Evolutionary conservation across 2,113 vertebrate genomes (phyloP).

Genomic region (Hoplias malabaricus): DNA sequence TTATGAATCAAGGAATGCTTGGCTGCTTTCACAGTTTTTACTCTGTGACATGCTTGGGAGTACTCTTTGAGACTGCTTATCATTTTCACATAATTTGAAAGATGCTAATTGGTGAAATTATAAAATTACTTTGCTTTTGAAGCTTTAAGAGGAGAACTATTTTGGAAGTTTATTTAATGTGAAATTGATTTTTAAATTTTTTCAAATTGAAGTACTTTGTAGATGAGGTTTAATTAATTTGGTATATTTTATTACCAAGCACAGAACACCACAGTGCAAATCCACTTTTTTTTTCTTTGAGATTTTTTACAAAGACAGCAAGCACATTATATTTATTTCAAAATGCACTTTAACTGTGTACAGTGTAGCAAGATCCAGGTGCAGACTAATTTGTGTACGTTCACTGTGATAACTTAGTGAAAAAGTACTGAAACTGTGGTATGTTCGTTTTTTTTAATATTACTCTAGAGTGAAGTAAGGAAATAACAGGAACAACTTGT

Average conservation of each 20-base stretch:
- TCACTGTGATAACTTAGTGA: slow-evolving; percentile 4
- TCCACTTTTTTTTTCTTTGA: not conserved
- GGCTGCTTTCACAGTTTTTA: too few species aligned
- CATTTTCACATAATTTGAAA: not conserved
- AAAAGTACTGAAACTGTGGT: not conserved
- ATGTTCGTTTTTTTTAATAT: not conserved
- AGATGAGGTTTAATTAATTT: too few species aligned
- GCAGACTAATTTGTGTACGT: not conserved
- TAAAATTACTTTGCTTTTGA: too few species aligned
- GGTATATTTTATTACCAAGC: too few species aligned
- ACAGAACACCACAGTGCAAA: too few species aligned
- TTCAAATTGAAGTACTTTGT: not conserved
- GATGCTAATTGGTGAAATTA: not conserved
- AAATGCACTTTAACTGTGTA: slow-evolving; percentile 31
- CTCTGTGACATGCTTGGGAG: too few species aligned
- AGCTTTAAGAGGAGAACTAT: too few species aligned
- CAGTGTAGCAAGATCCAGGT: not conserved
- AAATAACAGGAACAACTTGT: not conserved
- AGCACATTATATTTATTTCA: slow-evolving; percentile 33
- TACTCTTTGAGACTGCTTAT: not conserved
- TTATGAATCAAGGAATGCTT: too few species aligned
- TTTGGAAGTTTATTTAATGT: too few species aligned
- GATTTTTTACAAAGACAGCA: not conserved
- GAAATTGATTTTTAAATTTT: not conserved
- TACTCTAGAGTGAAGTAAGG: not conserved